Evolutionary conservation across 2,888 invertebrate species (phyloP).

Genomic region (Dynastes maya): DNA sequence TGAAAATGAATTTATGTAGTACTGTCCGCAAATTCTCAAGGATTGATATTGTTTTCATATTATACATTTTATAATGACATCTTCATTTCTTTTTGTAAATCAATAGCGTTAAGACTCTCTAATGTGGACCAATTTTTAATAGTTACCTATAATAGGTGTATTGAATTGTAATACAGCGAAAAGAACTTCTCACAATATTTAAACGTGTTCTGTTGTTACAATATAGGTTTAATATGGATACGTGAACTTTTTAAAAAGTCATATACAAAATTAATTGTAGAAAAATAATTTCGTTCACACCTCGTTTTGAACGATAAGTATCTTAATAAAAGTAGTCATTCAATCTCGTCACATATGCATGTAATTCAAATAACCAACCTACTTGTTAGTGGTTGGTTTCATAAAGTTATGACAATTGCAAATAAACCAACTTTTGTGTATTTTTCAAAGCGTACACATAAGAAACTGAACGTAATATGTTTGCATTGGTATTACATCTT

Average conservation of each 20-base stretch:
- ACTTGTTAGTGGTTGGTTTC: slow-evolving; percentile 17
- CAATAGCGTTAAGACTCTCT: no score
- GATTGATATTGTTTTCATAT: no score
- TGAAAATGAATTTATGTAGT: no score
- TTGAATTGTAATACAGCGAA: no score
- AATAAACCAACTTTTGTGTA: slow-evolving; percentile 42
- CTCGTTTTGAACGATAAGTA: not conserved
- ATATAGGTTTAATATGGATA: not conserved
- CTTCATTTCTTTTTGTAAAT: no score
- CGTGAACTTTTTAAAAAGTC: not conserved
- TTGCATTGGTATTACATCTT: slow-evolving; percentile 36
- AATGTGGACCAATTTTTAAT: no score
- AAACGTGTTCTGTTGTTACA: not conserved
- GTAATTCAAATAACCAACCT: slow-evolving; percentile 3
- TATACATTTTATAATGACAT: no score
- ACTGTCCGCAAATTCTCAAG: no score
- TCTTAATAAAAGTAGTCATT: not conserved
- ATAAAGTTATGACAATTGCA: slow-evolving; percentile 42
- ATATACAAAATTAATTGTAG: not conserved
- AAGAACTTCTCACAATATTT: no score
- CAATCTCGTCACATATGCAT: slow-evolving; percentile 1
- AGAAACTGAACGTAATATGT: slow-evolving; percentile 32
- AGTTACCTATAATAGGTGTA: no score
- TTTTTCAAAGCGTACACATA: slow-evolving; percentile 28
- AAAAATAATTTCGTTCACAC: not conserved